Evolutionary conservation across 2,888 invertebrate genomes (phyloP).

Genomic region (Tipula confusa): DNA sequence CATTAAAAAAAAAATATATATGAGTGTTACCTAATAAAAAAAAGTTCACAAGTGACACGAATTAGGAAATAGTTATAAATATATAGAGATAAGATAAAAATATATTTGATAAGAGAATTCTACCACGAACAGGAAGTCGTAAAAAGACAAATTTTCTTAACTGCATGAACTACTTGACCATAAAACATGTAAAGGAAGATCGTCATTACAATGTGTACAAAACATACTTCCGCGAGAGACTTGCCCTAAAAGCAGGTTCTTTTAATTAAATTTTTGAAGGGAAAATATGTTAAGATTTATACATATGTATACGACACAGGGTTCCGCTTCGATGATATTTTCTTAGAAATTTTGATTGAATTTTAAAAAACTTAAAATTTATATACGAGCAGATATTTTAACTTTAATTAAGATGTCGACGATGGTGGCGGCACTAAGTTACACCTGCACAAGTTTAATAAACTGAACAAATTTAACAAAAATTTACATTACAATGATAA

Average conservation of each 20-base stretch:
- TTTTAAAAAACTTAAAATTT: background rate
- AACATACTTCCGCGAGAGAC: background rate
- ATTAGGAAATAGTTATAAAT: background rate
- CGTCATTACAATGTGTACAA: background rate
- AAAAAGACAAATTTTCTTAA: background rate
- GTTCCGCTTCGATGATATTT: background rate
- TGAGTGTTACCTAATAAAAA: background rate
- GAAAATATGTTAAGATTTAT: background rate
- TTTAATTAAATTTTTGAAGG: background rate
- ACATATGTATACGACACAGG: background rate
- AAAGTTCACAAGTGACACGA: background rate
- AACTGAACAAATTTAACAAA: background rate
- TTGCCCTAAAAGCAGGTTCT: background rate
- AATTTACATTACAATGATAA: background rate
- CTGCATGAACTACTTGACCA: background rate
- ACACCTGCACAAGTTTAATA: background rate
- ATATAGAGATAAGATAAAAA: background rate
- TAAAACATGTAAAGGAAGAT: background rate
- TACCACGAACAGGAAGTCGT: background rate
- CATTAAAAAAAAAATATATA: background rate
- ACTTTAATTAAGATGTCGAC: background rate
- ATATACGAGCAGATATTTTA: background rate
- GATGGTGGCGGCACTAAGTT: background rate
- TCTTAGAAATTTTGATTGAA: constrained; percentile 20
- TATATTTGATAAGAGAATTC: background rate